Evolutionary conservation across 2,888 invertebrate genomes (phyloP), one percentile per base, ranked within the genome.

Genomic region (Bellardia pandia): DNA sequence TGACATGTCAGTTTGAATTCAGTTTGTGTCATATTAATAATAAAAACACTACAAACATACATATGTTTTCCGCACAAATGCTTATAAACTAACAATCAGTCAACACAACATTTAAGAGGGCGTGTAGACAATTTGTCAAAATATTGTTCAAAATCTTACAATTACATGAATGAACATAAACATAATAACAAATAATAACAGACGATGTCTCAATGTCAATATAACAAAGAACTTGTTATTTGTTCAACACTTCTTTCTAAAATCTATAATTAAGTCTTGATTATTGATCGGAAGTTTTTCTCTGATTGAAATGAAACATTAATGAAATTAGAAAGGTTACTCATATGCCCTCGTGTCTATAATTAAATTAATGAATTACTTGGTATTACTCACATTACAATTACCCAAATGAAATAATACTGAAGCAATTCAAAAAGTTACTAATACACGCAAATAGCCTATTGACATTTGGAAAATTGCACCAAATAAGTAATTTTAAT

Each of bases 401-500:
- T 74, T 87, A 74, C 62, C 60, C 23, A 48, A 84, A 81, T 69
- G 23, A 77, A 77, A 66, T 58, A 66, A 11, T 45, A 16, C 5
- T 37, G 2, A 1, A 14, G 14, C 48, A 51, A 66, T 40, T 60
- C 40, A 33, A 53, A 69, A 48, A 11, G 11, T 7, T 42, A 30
- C 45, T 64, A 72, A 64, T 75, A 23, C 53, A 53, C 45, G 42
- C 85, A 78, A 77, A 81, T 75, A 81, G 87, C 62, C 78, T 78
- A 87, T 85, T 87, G 87, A 87, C 87, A 87, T 85, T 85, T 87
- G 64, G 58, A 75, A 81, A 85, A 87, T 75, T 82, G 64, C 51
- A 69, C 56, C 11, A 56, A 84, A 72, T 53, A 30, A 3, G 14
- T 51, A 64, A 6, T 81, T 81, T 74, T 66, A 56, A 69, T 68